Conservation (phyloP, 2,888 invertebrate genomes). For the Sinopyrophorus schimmeli region DNA sequence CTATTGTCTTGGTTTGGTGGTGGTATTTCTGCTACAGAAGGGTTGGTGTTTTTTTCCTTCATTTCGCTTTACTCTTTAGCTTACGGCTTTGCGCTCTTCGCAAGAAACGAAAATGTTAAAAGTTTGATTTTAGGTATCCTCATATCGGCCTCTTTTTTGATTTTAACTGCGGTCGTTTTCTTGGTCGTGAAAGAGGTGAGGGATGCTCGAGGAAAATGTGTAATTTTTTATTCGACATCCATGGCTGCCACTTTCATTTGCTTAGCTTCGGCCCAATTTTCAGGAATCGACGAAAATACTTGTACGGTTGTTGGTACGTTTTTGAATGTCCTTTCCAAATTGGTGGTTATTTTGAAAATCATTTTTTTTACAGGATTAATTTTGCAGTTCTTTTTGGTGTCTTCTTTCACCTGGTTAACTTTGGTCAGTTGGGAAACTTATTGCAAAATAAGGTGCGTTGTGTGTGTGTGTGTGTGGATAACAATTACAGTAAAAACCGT, state of each 20-base stretch:
- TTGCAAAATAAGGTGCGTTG: constrained; percentile 44
- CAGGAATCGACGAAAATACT: constrained; percentile 31
- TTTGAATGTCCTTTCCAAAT: background rate
- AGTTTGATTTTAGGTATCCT: constrained; percentile 34
- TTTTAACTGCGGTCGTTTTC: constrained; percentile 32
- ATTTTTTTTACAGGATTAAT: constrained; percentile 43
- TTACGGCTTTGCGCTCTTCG: no score
- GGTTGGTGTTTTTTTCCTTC: no score
- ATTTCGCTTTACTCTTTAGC: no score
- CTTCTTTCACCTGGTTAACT: constrained; percentile 45
- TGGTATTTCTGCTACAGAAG: no score
- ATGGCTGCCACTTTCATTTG: constrained; percentile 45
- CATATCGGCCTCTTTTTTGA: constrained; percentile 32
- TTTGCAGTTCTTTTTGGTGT: constrained; percentile 45
- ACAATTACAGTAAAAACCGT: no score
- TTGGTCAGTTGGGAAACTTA: constrained; percentile 45
- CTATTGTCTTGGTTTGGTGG: no score
- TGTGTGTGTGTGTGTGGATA: no score
- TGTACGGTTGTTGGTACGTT: constrained; percentile 45
- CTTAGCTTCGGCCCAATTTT: constrained; percentile 41
- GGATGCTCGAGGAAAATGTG: constrained; percentile 43
- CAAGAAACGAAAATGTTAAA: no score
- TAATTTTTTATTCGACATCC: constrained; percentile 41
- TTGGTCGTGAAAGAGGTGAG: constrained; percentile 26
- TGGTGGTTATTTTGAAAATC: background rate